These are phyloP conservation scores for Rhopalosiphum padi DNA, from an alignment of 1,140 invertebrate species.

Conservation along the genomic window DNA sequence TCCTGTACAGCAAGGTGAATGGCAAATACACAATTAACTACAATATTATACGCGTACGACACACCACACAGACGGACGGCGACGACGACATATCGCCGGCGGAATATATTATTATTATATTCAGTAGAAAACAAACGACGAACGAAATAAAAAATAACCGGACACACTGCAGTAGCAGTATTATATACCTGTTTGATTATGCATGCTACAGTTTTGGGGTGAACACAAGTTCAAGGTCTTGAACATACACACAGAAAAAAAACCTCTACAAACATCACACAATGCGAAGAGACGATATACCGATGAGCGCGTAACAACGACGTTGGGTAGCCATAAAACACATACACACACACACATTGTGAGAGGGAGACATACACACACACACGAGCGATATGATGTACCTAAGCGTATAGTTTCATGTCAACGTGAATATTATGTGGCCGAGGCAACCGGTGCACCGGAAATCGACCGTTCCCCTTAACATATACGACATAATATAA, in stretches of 20 bases:
- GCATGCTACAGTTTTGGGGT: slow-evolving; percentile 57
- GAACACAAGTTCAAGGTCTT: slow-evolving; percentile 55
- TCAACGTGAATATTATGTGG: background rate
- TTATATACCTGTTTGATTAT: slow-evolving; percentile 52
- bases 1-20: background rate
- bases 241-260: background rate
- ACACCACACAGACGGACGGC: background rate
- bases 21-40: background rate
- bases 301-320: slow-evolving; percentile 24
- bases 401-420: background rate
- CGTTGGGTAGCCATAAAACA: slow-evolving; percentile 25
- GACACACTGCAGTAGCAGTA: slow-evolving; percentile 15
- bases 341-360: background rate
- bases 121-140: slow-evolving; percentile 14
- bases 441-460: slow-evolving; percentile 35
- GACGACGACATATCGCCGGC: background rate
- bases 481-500: background rate
- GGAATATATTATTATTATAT: slow-evolving; percentile 9
- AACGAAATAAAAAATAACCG: slow-evolving; percentile 29
- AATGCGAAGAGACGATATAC: slow-evolving; percentile 37
- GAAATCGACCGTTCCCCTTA: slow-evolving; percentile 48
- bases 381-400: background rate
- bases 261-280: slow-evolving; percentile 4
- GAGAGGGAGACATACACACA: background rate
- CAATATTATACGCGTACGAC: background rate